These are phyloP conservation scores for Apogon hyalosoma DNA, from an alignment of 2,797 vertebrate species.

Conservation along the genomic window DNA sequence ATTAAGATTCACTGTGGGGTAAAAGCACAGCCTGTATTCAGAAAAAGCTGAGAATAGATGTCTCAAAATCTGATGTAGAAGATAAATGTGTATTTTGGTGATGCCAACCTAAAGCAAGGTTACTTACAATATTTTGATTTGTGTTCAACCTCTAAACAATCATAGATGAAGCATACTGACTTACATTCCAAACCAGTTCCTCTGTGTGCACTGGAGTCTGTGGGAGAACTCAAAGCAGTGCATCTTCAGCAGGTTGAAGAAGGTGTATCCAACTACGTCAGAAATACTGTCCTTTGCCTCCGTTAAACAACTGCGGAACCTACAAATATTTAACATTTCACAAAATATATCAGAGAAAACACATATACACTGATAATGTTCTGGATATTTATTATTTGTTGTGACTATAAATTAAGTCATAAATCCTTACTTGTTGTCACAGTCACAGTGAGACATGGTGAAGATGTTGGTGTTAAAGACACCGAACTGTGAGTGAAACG, in stretches of 20 bases:
- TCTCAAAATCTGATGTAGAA: too few relatives aligned
- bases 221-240: slow-evolving; percentile 89
- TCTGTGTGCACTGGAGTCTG: slow-evolving; percentile 82
- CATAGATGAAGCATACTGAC: slow-evolving; percentile 35
- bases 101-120: too few relatives aligned
- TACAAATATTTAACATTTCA: slow-evolving; percentile 44
- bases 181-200: slow-evolving; percentile 91
- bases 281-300: slow-evolving; percentile 83
- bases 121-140: not conserved
- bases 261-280: slow-evolving; percentile 87
- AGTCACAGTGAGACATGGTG: slow-evolving; percentile 92
- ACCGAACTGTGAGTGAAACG: slow-evolving; percentile 87
- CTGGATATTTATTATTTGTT: not conserved
- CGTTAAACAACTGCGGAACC: slow-evolving; percentile 87
- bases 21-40: too few relatives aligned
- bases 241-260: slow-evolving; percentile 90
- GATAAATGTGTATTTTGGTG: too few relatives aligned
- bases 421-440: slow-evolving; percentile 80
- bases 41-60: too few relatives aligned
- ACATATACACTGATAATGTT: not conserved
- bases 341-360: not conserved
- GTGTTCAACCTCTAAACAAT: not conserved
- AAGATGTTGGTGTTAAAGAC: slow-evolving; percentile 90
- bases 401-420: not conserved
- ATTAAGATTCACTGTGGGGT: too few relatives aligned